phyloP scores from a whole-genome alignment of 2,797 vertebrate genomes.

The Malacoctenus gilli region DNA sequence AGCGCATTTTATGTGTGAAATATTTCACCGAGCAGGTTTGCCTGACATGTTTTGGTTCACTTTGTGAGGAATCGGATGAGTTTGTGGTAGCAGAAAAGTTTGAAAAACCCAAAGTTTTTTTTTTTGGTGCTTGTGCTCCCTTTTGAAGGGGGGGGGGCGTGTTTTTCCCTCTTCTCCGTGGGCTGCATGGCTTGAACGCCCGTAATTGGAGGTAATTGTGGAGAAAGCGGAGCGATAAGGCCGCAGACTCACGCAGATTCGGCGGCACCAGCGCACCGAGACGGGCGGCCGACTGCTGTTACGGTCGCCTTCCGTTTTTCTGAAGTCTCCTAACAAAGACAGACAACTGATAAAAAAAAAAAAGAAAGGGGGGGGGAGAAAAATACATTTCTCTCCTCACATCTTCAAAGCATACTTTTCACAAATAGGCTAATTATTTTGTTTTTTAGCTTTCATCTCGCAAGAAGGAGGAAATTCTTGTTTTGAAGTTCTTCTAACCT shows the following conservation, averaged over 20 bases:
- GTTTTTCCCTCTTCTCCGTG: conserved; percentile 49
- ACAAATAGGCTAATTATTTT: conserved; percentile 77
- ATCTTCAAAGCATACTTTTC: conserved; percentile 76
- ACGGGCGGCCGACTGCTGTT: conserved; percentile 38
- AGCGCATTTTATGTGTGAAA: too few species aligned
- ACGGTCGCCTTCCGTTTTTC: conserved; percentile 51
- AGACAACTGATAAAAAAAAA: conserved; percentile 63
- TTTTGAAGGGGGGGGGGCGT: conserved; percentile 17
- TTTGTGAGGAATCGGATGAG: too few species aligned
- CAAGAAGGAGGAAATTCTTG: conserved; percentile 54
- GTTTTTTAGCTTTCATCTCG: conserved; percentile 74
- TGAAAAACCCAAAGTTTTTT: too few species aligned
- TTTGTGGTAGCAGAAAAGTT: too few species aligned
- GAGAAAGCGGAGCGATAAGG: conserved; percentile 58
- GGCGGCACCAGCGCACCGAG: conserved; percentile 48
- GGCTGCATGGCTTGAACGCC: conserved; percentile 43
- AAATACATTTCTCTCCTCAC: conserved; percentile 60
- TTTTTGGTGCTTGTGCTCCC: conserved; percentile 30
- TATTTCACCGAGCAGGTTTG: too few species aligned
- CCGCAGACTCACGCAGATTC: conserved; percentile 52
- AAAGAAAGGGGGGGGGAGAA: too few species aligned
- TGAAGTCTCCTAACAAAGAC: conserved; percentile 50
- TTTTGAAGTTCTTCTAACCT: conserved; percentile 76
- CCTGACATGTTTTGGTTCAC: too few species aligned
- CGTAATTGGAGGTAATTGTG: conserved; percentile 70